Conservation (phyloP, 2,113 vertebrate species). For the Carollia perspicillata region DNA sequence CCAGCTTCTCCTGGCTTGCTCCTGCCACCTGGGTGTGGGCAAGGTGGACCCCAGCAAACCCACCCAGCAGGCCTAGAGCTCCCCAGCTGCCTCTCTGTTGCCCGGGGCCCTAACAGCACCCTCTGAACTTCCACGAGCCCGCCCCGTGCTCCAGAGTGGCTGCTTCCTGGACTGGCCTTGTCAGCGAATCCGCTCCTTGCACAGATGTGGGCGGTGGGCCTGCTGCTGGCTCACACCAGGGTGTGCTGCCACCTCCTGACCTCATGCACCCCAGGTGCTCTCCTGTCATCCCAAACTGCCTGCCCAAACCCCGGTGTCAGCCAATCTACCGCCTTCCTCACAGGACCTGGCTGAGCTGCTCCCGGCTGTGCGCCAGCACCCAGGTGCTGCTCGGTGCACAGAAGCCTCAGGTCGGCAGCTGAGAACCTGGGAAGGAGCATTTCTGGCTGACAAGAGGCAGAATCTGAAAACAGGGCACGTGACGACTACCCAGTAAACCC, state of each 20-base stretch:
- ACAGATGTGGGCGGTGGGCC: too few species aligned
- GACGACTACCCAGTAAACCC: too few species aligned
- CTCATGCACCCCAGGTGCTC: too few species aligned
- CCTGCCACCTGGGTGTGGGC: background rate
- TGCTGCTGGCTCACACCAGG: background rate
- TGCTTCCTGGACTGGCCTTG: background rate
- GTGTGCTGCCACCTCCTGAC: background rate
- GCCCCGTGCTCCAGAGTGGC: too few species aligned
- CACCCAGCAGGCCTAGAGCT: background rate
- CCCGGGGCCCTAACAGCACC: background rate
- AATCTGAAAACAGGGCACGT: background rate
- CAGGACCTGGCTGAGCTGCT: background rate
- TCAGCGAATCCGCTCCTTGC: background rate
- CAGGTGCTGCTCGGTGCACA: rapidly evolving
- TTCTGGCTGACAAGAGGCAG: background rate
- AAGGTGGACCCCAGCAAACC: background rate
- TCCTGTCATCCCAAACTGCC: background rate
- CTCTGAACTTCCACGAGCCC: background rate
- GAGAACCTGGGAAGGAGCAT: background rate
- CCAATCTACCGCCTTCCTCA: background rate
- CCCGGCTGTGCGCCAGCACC: background rate
- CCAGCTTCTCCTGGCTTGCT: background rate
- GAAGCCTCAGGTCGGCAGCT: background rate
- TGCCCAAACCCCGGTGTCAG: background rate
- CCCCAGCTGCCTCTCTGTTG: too few species aligned